Conservation (phyloP, 2,888 invertebrate genomes). For the Ichneumoninae sp. region DNA sequence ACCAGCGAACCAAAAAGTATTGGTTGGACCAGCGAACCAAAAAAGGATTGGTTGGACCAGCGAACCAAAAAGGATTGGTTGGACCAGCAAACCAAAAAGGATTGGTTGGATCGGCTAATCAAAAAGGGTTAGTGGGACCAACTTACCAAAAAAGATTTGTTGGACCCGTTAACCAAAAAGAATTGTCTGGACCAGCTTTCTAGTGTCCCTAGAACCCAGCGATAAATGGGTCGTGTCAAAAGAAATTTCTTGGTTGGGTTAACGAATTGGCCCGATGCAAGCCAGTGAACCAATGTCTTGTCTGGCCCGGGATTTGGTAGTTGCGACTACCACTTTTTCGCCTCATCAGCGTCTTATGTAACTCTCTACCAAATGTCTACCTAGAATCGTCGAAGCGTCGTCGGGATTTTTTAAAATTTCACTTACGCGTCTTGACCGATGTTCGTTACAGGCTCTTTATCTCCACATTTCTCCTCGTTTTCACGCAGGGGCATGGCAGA, state of each 20-base stretch:
- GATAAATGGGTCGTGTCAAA: not conserved
- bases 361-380: not conserved
- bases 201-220: not conserved
- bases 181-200: too few species aligned
- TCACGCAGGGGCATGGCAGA: slow-evolving; percentile 73
- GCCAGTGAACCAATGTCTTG: not conserved
- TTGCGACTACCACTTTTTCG: not conserved
- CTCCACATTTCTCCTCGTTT: slow-evolving; percentile 53
- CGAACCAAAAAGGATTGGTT: too few species aligned
- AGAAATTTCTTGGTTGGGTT: not conserved
- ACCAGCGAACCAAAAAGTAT: too few species aligned
- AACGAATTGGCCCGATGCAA: not conserved
- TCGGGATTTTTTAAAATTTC: slow-evolving; percentile 64
- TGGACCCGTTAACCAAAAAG: too few species aligned
- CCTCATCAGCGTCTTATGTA: not conserved
- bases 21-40: too few species aligned
- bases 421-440: slow-evolving; percentile 79
- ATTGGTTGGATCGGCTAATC: too few species aligned
- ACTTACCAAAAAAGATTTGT: too few species aligned
- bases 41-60: too few species aligned
- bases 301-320: too few species aligned
- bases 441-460: slow-evolving; percentile 71
- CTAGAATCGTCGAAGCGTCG: not conserved
- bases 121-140: too few species aligned
- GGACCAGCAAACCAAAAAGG: too few species aligned